Base-by-base conservation (phyloP, 2,888 invertebrate genomes). In the Andricus curvator region DNA sequence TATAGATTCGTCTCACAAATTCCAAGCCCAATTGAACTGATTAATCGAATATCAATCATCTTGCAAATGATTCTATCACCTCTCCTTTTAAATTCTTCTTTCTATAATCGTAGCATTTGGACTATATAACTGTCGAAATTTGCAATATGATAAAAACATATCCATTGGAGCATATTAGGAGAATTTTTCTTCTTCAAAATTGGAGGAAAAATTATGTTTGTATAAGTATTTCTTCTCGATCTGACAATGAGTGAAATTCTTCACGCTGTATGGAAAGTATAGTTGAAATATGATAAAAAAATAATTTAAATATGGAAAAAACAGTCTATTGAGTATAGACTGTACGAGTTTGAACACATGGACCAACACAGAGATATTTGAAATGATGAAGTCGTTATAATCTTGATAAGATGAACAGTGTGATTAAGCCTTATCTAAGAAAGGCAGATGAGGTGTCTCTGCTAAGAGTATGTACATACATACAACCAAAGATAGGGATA, bases 391-490 rank as follows among this genome's bases (percentile, higher is more conserved):
- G 29, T 74, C 33, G 51, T 74, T 74, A 29, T 74, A 56, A 74
- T 74, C 51, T 74, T 74, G 74, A 74, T 74, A 74, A 74, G 74
- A 74, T 74, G 29, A 74, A 33, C 29, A 51, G 29, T 56, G 9
- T 33, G 56, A 74, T 74, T 74, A 33, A 37, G n/a, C 68, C 79
- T 84, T 81, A 81, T 82, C 81, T 48, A 29, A 77, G 76, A 62
- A 79, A 56, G 76, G 62, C 60, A 37, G 68, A 78, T 64, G 82
- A 78, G 65, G 29, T 68, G 65, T 74, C 48, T 20, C 41, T 70
- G 33, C n/a, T 70, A 48, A 51, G 25, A 48, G 48, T 48, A 29
- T 51, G 70, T 70, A 70, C 48, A 70, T 44, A 60, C n/a, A n/a
- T 70, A 29, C 48, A 51, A 48, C 48, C 25, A 51, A 25, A 70